Evolutionary conservation across 2,797 vertebrate genomes (phyloP).

Genomic region (Pampus argenteus): DNA sequence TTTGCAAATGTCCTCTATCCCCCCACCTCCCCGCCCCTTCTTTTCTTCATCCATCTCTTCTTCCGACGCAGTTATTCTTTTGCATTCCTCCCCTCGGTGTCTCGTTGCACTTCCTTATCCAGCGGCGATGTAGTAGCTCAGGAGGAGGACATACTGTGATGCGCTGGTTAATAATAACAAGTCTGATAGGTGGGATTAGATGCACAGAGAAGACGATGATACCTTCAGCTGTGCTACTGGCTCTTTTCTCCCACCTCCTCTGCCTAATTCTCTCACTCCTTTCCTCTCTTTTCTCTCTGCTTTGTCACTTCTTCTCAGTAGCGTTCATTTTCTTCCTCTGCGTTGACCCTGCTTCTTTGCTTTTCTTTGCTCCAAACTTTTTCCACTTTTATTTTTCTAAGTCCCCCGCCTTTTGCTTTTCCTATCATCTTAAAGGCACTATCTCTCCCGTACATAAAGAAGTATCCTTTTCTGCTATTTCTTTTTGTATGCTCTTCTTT

Average conservation of each 20-base stretch:
- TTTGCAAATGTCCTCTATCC: constrained; percentile 54
- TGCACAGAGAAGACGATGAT: constrained; percentile 34
- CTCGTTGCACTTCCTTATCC: constrained; percentile 16
- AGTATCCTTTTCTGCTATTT: constrained; percentile 45
- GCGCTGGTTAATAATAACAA: constrained; percentile 50
- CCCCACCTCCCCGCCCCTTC: not conserved
- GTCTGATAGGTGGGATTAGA: constrained; percentile 46
- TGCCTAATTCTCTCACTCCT: constrained; percentile 22
- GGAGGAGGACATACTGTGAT: constrained; percentile 8
- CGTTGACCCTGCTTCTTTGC: constrained; percentile 27
- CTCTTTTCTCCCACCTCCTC: constrained; percentile 12
- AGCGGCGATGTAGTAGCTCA: constrained; percentile 24
- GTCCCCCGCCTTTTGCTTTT: not conserved
- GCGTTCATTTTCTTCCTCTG: constrained; percentile 36
- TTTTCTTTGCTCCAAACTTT: constrained; percentile 34
- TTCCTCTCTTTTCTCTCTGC: constrained; percentile 18
- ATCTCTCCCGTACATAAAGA: constrained; percentile 36
- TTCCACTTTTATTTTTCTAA: not conserved
- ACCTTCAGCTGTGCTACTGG: constrained; percentile 5
- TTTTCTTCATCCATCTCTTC: constrained; percentile 32
- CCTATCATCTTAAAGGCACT: constrained; percentile 17
- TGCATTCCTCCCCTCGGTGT: constrained; percentile 15
- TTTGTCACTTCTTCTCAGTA: constrained; percentile 34
- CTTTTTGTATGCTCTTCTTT: constrained; percentile 33
- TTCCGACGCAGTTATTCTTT: constrained; percentile 47